Percentiles rank a stretch among this genome's conserved stretches.
Evolutionary conservation across 2,113 vertebrate species (phyloP).

Genomic region (Anoplopoma fimbria): DNA sequence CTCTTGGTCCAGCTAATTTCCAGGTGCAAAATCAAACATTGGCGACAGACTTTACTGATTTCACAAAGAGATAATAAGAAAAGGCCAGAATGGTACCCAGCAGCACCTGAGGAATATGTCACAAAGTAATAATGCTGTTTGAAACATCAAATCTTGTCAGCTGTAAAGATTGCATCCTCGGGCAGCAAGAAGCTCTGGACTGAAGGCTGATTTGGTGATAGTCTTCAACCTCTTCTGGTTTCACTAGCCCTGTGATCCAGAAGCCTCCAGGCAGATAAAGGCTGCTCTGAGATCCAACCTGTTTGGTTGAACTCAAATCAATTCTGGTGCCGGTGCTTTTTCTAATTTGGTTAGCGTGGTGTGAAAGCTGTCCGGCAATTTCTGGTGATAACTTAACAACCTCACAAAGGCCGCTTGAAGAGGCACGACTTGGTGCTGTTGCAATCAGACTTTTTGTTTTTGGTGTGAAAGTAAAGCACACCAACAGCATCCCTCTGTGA

Average conservation of each 20-base stretch:
- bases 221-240: neutral
- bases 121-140: neutral
- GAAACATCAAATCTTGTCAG: neutral
- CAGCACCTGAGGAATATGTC: neutral
- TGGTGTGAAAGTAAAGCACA: no score
- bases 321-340: no score
- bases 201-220: neutral
- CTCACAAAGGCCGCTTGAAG: no score
- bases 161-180: neutral
- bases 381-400: no score
- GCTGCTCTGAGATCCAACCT: no score
- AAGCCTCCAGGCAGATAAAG: neutral
- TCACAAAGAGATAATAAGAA: neutral
- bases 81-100: neutral
- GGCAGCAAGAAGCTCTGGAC: neutral
- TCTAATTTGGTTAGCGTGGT: no score
- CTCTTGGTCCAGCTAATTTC: neutral
- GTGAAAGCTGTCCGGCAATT: no score
- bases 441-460: no score
- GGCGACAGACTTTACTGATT: neutral
- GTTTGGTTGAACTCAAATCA: no score
- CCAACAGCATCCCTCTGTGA: no score
- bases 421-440: no score
- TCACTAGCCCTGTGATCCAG: neutral
- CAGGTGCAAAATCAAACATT: neutral